These are phyloP conservation scores for Drosophila sturtevanti DNA, from an alignment of 1,140 invertebrate genomes.

Conservation along the genomic window DNA sequence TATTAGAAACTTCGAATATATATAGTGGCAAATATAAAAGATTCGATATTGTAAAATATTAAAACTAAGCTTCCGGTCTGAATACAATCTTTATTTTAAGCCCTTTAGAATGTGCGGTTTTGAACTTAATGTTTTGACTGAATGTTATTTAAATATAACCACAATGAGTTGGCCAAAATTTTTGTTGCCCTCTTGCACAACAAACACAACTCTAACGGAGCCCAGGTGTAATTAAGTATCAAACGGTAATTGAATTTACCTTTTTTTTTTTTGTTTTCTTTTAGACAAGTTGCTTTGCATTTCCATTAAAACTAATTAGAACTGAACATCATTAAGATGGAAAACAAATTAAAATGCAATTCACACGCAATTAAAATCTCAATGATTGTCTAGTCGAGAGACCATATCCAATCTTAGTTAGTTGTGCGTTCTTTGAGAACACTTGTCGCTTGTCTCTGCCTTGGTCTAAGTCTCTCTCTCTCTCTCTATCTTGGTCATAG, in stretches of 20 bases:
- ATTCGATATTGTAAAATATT: too few relatives aligned
- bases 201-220: background rate
- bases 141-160: background rate
- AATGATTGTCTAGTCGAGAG: conserved; percentile 22
- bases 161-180: conserved; percentile 49
- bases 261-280: background rate
- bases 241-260: conserved; percentile 23
- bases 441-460: conserved; percentile 45
- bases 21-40: too few relatives aligned
- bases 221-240: conserved; percentile 4
- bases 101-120: background rate
- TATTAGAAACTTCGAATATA: too few relatives aligned
- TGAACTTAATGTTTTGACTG: conserved; percentile 4
- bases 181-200: conserved; percentile 32
- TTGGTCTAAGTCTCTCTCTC: conserved; percentile 19
- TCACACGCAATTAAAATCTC: conserved; percentile 60
- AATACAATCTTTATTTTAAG: background rate
- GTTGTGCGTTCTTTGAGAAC: conserved; percentile 36
- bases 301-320: conserved; percentile 52
- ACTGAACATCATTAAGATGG: conserved; percentile 31
- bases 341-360: conserved; percentile 50
- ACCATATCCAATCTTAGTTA: conserved; percentile 12
- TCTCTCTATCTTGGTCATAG: conserved; percentile 2
- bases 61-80: background rate
- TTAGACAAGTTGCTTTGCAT: conserved; percentile 47